Base-by-base conservation (phyloP, 2,113 vertebrate genomes). In the Gila orcuttii region DNA sequence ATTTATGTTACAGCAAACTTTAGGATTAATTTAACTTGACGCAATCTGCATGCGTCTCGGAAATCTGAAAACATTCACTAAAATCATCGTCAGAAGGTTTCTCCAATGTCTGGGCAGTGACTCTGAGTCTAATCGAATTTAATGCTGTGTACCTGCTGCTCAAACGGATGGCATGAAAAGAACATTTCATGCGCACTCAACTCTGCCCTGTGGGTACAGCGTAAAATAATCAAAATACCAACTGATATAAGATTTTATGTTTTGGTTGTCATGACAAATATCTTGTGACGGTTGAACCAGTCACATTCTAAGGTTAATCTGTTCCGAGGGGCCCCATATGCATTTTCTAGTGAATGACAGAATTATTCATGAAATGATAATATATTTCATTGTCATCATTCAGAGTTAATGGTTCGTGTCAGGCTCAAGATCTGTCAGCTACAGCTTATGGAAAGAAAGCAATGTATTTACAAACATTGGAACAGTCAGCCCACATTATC, bases 231-330 rank as follows among this genome's bases (percentile, higher is more conserved):
- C 39, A 68, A 23, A 82, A 50, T 52, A 80, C 36, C 39, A 50
- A 31, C 45, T n/a, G 28, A 66, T 82, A 66, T 82, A 23, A 33
- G 79, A 82, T 82, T 82, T 82, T 45, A 82, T 52, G 10, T 82
- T 21, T 82, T 82, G 42, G 15, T 52, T 82, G 62, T 69, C 79
- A 52, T 31, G 5, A n/a, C 45, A 82, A 55, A 82, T 82, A 31
- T 68, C 62, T 52, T 33, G 47, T 69, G 45, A 82, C 6, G 19
- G 45, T 13, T 69, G 45, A 82, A 82, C 60, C n/a, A 68, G 62
- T 82, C 28, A 33, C n/a, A n/a, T 69, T 28, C 62, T 52, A 33
- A 69, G 45, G 62, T 68, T 55, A 66, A 69, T 82, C 19, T 52
- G 19, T 66, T 82, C 39, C 2, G 13, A 76, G 1, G 74, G 45